A percentile compares a stretch with the other conserved stretches of the same genome.
phyloP scores from a whole-genome alignment of 2,797 vertebrate species.

The Gallinago solitaria region DNA sequence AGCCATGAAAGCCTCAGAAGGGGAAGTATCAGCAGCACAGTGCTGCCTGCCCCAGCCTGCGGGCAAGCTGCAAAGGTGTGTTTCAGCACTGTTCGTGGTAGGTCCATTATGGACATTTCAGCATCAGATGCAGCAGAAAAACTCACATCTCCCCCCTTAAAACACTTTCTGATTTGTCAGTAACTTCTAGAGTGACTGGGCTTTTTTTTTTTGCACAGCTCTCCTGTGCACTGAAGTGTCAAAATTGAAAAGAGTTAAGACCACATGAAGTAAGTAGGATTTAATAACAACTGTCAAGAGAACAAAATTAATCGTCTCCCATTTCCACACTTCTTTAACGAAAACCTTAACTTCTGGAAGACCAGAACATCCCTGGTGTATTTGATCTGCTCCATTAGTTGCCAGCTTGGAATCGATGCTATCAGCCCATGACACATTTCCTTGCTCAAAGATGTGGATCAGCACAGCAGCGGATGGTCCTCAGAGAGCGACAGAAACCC shows the following conservation, averaged over 20 bases:
- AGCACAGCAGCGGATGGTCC: neutral
- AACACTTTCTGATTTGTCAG: neutral
- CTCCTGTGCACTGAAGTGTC: neutral
- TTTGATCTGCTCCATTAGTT: neutral
- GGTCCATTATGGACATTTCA: neutral
- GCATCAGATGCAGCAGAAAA: neutral
- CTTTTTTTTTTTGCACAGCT: neutral
- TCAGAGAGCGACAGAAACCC: neutral
- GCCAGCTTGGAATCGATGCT: slow-evolving; percentile 4
- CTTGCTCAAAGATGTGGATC: neutral
- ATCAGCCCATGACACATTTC: neutral
- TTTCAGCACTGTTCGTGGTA: neutral
- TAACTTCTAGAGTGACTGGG: neutral
- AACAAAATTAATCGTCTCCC: slow-evolving; percentile 27
- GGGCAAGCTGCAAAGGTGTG: neutral
- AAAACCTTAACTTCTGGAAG: slow-evolving; percentile 49
- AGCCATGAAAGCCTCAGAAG: neutral
- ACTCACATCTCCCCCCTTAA: neutral
- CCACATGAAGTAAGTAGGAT: neutral
- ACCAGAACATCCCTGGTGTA: neutral
- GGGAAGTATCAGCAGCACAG: neutral
- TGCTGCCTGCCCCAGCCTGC: neutral
- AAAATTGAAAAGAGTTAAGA: neutral
- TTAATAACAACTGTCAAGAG: slow-evolving; percentile 36
- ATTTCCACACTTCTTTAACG: neutral